Base-by-base conservation (phyloP, 2,113 vertebrate species). In the Taxidea taxus region DNA sequence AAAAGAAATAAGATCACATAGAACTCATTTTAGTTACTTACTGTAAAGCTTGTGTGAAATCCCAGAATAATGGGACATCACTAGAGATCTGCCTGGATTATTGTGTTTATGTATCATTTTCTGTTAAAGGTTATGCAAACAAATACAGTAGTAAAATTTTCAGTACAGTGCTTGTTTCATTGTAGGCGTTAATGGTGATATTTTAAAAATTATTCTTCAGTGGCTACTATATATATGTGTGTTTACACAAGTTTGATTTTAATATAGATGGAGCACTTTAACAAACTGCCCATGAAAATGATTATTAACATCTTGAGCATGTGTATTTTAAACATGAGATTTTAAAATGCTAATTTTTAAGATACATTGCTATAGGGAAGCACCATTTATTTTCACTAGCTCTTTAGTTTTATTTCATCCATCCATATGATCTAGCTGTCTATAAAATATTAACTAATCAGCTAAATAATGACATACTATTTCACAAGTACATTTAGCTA, bases 331-430 rank as follows among this genome's bases (percentile, higher is more conserved):
- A 95, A 97, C 4, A 44, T 39, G 56, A 54, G 6, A 62, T 85
- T 94, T 77, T 74, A 39, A 94, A 96, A 97, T 83, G 60, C 62
- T 89, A 89, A 74, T 75, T 92, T 83, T 92, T 62, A 34, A 96
- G 44, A 64, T 91, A 44, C 27, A 78, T 87, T 51, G 42, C 7
- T 91, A 37, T 78, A 51, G 18, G 4, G 39, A 91, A 91, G 8
- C 5, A 62, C 49, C 16, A 72, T 70, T 87, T 96, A 81, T 83
- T 95, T 92, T 74, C 18, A 74, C 31, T 66, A 51, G 42, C 10
- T 83, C 27, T 88, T 95, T 92, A 62, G 44, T 86, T 94, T 90
- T 87, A 83, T 81, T 90, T 44, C 3, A 29, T 88, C 42, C 62
- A 42, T 87, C 54, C 56, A 5, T 81, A 74, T 96, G 60, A 86